Conservation (phyloP, 92 coral and sea anemone genomes). For the Ricordea florida region DNA sequence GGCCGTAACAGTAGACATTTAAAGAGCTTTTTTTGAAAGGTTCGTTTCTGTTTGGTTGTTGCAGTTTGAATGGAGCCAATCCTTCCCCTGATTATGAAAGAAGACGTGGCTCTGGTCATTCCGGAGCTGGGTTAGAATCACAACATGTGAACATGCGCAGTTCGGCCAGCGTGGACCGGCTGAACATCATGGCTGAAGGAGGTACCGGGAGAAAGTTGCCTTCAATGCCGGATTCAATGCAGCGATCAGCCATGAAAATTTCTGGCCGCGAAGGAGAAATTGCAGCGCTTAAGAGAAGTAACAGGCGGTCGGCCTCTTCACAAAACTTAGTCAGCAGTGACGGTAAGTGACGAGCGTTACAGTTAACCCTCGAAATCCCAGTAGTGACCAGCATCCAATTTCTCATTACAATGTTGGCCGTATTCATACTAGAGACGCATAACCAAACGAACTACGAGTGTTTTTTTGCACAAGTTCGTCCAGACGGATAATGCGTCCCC, state of each 20-base stretch:
- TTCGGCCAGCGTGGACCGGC: slow-evolving; percentile 89
- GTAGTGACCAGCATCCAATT: too few species aligned
- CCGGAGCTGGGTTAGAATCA: slow-evolving; percentile 33
- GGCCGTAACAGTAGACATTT: too few species aligned
- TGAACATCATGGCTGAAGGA: slow-evolving; percentile 83
- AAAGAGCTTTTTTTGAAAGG: too few species aligned
- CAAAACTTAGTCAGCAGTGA: slow-evolving; percentile 66
- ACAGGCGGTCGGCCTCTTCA: slow-evolving; percentile 89
- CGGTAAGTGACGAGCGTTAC: slow-evolving; percentile 8
- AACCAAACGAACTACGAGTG: too few species aligned
- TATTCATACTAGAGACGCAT: too few species aligned
- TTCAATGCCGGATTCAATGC: slow-evolving; percentile 81
- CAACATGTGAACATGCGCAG: slow-evolving; percentile 73
- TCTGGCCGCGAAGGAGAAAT: slow-evolving; percentile 98
- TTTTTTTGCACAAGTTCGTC: too few species aligned
- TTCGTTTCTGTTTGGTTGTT: background rate
- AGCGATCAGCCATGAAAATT: slow-evolving; percentile 81
- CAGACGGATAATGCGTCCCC: too few species aligned
- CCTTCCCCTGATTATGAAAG: slow-evolving; percentile 47
- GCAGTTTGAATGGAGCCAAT: slow-evolving; percentile 68
- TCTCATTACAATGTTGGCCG: too few species aligned
- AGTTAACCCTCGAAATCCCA: too few species aligned
- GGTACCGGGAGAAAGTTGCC: slow-evolving; percentile 66
- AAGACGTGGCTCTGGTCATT: slow-evolving; percentile 63
- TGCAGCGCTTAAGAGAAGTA: slow-evolving; percentile 87